These are phyloP conservation scores for Cebus imitator DNA, from an alignment of 2,113 vertebrate genomes.

Conservation along the genomic window DNA sequence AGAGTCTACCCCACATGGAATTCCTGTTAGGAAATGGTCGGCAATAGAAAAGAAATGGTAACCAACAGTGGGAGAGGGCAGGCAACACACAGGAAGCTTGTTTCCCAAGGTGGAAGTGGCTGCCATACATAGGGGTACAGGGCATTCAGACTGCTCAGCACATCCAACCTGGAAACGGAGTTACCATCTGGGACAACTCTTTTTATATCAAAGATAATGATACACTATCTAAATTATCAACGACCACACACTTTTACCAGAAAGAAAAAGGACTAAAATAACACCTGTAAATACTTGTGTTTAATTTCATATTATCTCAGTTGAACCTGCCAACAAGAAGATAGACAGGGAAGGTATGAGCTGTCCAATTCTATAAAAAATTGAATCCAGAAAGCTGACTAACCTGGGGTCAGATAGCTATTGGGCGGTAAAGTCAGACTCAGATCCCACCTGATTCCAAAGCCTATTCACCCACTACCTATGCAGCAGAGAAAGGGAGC, in stretches of 20 bases:
- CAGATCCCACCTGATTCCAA: neutral
- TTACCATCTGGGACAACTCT: neutral
- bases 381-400: neutral
- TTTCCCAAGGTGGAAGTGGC: neutral
- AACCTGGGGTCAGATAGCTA: neutral
- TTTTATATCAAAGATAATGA: neutral
- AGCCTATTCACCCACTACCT: neutral
- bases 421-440: neutral
- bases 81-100: neutral
- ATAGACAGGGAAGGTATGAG: neutral
- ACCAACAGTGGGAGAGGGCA: neutral
- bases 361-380: neutral
- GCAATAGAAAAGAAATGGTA: neutral
- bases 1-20: neutral
- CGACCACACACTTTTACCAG: neutral
- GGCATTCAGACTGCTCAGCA: neutral
- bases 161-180: neutral
- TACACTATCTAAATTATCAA: neutral
- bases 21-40: neutral
- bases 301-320: neutral
- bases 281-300: neutral
- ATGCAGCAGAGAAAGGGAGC: neutral
- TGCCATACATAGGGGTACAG: neutral
- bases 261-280: constrained; percentile 8
- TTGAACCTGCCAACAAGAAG: neutral